Conservation (phyloP, 1,140 invertebrate genomes). For the Neelides sp. region DNA sequence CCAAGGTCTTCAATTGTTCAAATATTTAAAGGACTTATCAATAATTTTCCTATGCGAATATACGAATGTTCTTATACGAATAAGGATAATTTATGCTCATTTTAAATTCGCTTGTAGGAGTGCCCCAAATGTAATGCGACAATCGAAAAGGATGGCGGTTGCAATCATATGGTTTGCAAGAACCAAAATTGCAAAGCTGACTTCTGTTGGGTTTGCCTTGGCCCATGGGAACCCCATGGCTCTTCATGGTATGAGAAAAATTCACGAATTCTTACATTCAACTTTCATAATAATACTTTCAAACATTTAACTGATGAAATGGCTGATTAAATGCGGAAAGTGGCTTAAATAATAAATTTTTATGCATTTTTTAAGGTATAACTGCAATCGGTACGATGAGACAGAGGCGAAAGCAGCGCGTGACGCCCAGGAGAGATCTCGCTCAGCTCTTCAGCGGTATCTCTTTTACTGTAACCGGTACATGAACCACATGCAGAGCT, state of each 20-base stretch:
- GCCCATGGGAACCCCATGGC: constrained; percentile 96
- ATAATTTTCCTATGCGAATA: neutral
- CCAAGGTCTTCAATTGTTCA: constrained; percentile 49
- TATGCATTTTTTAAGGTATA: constrained; percentile 51
- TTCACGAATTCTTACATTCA: constrained; percentile 9
- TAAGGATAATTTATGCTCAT: no score
- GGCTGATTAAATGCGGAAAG: no score
- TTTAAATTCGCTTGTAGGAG: constrained; percentile 45
- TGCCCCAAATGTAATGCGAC: constrained; percentile 97
- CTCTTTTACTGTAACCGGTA: constrained; percentile 98
- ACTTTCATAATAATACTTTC: neutral
- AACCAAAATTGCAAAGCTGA: constrained; percentile 96
- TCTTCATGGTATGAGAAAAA: constrained; percentile 64
- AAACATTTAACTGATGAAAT: neutral
- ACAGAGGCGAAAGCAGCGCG: constrained; percentile 89
- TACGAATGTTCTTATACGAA: neutral
- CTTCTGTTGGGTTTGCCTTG: constrained; percentile 98
- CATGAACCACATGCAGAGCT: constrained; percentile 98
- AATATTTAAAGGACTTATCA: neutral
- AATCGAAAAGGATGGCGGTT: constrained; percentile 96
- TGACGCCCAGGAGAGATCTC: constrained; percentile 87
- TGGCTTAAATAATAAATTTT: constrained; percentile 2
- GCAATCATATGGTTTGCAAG: constrained; percentile 99
- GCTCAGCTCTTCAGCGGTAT: constrained; percentile 82
- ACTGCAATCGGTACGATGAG: constrained; percentile 96